Percentiles rank a stretch among this genome's conserved stretches.
phyloP scores from a whole-genome alignment of 2,797 vertebrate species.

The Esox lucius region DNA sequence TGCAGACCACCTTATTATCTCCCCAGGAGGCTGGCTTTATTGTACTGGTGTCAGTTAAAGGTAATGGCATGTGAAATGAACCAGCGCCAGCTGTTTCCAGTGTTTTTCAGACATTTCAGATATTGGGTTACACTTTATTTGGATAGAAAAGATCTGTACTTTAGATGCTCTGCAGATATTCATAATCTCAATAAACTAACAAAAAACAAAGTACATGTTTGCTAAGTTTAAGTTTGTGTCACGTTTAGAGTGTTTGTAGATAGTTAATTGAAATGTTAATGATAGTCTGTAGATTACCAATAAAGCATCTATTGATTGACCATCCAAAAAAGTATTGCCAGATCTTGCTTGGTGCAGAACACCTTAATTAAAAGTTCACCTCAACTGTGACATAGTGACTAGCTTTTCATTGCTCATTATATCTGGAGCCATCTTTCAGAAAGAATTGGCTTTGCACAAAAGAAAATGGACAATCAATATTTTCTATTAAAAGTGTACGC shows the following conservation, averaged over 20 bases:
- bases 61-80: conserved; percentile 11
- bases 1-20: conserved; percentile 18
- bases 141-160: no score
- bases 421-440: neutral
- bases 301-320: no score
- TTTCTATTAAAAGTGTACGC: neutral
- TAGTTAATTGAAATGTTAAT: no score
- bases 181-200: no score
- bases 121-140: no score
- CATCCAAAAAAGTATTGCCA: no score
- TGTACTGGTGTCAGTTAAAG: conserved; percentile 21
- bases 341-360: neutral
- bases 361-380: neutral
- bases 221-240: no score
- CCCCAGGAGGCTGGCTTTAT: neutral
- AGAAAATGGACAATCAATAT: neutral
- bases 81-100: neutral
- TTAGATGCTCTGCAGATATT: no score
- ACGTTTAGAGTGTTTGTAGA: no score
- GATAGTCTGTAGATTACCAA: no score
- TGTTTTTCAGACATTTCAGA: neutral
- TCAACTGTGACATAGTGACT: neutral
- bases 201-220: no score
- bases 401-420: neutral
- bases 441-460: neutral